Conservation (phyloP, 2,888 invertebrate genomes). For the Alitta virens region DNA sequence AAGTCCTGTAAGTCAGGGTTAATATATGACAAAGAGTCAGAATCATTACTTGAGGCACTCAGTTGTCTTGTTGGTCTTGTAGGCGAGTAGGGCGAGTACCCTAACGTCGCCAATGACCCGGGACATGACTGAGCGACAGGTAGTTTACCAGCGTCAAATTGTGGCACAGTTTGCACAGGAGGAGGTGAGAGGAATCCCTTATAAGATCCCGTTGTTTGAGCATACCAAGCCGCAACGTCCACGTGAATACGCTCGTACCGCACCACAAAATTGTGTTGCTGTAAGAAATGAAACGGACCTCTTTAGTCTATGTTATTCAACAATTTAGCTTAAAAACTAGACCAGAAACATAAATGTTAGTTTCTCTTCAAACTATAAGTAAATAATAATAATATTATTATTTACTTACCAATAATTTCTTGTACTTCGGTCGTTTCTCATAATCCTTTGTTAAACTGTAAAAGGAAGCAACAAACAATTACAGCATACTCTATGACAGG, state of each 20-base stretch:
- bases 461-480: conserved; percentile 31
- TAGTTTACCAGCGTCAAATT: too few relatives aligned
- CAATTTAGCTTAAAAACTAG: not conserved
- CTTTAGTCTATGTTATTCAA: not conserved
- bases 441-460: conserved; percentile 90
- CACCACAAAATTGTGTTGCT: conserved; percentile 82
- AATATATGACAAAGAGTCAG: too few relatives aligned
- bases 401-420: conserved; percentile 68
- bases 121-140: too few relatives aligned
- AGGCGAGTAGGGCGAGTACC: too few relatives aligned
- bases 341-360: not conserved
- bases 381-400: not conserved
- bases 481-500: not conserved
- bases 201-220: conserved; percentile 5
- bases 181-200: too few relatives aligned
- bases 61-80: too few relatives aligned
- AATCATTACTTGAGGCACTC: too few relatives aligned
- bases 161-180: too few relatives aligned
- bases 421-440: conserved; percentile 89
- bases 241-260: conserved; percentile 68
- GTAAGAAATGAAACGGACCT: conserved; percentile 23
- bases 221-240: conserved; percentile 78
- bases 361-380: not conserved
- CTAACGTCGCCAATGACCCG: too few relatives aligned
- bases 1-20: too few relatives aligned